Base-by-base conservation (phyloP, 1,140 invertebrate genomes). In the Magallana angulata region DNA sequence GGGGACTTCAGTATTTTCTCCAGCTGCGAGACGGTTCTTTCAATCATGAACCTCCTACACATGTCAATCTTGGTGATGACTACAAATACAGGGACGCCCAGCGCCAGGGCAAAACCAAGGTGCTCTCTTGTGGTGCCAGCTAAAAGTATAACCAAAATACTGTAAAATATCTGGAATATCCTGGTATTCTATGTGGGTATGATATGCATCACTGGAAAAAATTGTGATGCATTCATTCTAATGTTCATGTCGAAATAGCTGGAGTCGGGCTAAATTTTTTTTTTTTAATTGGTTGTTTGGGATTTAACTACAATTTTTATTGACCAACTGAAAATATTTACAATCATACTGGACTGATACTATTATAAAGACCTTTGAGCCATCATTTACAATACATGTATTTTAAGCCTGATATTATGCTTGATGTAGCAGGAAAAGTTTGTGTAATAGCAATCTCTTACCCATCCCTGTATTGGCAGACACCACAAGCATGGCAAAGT, bases 71-170 rank as follows among this genome's bases (percentile, higher is more conserved):
- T 99, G 24, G 98, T 99, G 14, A 99, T 97, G 1, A 99, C 99
- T 62, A 99, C 98, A 96, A 99, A 99, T n/a, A 99, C 98, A 14
- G 99, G 99, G 64, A 99, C 98, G 30, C 97, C 98, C 16, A 99
- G 95, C 0, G 99, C 98, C 87, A 99, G 95, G 16, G 99, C 98
- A 85, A 99, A 96, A 14, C 99, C 98, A 24, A 99, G 95, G 96
- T 99, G 99, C 95, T 99, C 99, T 95, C 99, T 99, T 0, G 99
- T 99, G 97, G 99, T 99, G 64, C 99, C 99, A 99, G 96, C 94
- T 95, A 89, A 76, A 91, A 91, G 14, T 85, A 87, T 2, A 48
- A 48, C 36, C 36, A 48, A 48, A 48, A 48, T 48, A 48, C 36
- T 4, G 36, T 48, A 2, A 48, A 48, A 48, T 48, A 5, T 48